Evolutionary conservation across 2,888 invertebrate species (phyloP).

Genomic region (Selenia dentaria): DNA sequence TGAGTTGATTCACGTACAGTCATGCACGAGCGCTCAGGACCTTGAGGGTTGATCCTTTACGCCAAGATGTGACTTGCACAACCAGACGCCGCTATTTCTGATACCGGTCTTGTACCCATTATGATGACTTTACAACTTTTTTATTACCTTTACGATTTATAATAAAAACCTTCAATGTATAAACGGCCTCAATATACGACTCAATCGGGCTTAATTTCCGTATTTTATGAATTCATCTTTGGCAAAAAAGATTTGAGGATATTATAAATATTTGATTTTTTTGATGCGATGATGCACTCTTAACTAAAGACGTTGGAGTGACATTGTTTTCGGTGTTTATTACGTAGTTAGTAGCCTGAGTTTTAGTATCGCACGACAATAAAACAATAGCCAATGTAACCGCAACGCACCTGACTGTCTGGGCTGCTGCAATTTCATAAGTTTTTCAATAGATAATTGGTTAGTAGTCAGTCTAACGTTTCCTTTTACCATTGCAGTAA

Average conservation of each 20-base stretch:
- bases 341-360: no score
- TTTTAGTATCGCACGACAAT: not conserved
- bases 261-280: constrained; percentile 1
- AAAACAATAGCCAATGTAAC: constrained; percentile 22
- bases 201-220: constrained; percentile 20
- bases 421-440: constrained; percentile 28
- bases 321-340: not conserved
- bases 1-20: constrained; percentile 61
- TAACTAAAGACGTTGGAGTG: not conserved
- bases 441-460: constrained; percentile 14
- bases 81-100: constrained; percentile 66
- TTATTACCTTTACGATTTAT: constrained; percentile 41
- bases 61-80: constrained; percentile 77
- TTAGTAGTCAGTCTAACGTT: no score
- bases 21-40: constrained; percentile 68
- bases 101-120: constrained; percentile 45
- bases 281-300: not conserved
- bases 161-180: constrained; percentile 37
- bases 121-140: constrained; percentile 47
- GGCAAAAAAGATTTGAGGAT: constrained; percentile 2
- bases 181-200: constrained; percentile 21
- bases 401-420: constrained; percentile 27
- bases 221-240: constrained; percentile 24
- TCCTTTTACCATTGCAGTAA: no score
- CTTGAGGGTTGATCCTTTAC: constrained; percentile 70